Evolutionary conservation across 2,113 vertebrate species (phyloP).

Genomic region (Ageneiosus marmoratus): DNA sequence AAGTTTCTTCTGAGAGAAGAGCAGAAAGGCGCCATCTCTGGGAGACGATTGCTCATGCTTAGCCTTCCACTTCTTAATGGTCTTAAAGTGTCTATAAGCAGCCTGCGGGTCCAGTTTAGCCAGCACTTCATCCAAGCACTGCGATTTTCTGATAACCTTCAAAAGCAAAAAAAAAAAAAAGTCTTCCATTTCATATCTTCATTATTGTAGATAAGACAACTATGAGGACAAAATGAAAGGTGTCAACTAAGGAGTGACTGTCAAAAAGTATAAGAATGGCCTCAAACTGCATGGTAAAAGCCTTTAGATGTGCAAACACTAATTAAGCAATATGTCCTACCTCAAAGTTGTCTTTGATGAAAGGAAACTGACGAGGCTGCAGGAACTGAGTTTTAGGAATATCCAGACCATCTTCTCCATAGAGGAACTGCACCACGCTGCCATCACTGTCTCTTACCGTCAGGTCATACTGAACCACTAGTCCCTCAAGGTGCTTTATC

Average conservation of each 20-base stretch:
- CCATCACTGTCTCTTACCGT: slow-evolving; percentile 94
- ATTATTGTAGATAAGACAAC: background rate
- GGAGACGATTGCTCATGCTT: slow-evolving; percentile 68
- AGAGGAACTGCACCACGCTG: slow-evolving; percentile 94
- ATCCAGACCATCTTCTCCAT: slow-evolving; percentile 94
- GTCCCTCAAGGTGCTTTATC: slow-evolving; percentile 93
- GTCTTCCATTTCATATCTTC: background rate
- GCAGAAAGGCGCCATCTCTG: slow-evolving; percentile 82
- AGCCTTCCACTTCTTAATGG: slow-evolving; percentile 83
- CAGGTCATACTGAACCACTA: slow-evolving; percentile 95
- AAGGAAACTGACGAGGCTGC: slow-evolving; percentile 86
- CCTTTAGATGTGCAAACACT: background rate
- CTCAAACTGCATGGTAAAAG: background rate
- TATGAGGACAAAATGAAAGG: background rate
- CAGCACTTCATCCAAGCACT: slow-evolving; percentile 82
- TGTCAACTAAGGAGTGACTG: background rate
- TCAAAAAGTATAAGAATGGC: background rate
- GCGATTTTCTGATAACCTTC: slow-evolving; percentile 85
- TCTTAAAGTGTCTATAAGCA: slow-evolving; percentile 75
- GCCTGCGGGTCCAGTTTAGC: slow-evolving; percentile 76
- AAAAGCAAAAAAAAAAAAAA: background rate
- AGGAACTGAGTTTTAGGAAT: slow-evolving; percentile 94
- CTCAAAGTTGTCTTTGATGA: slow-evolving; percentile 92
- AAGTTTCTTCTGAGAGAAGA: slow-evolving; percentile 85
- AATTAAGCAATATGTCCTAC: slow-evolving; percentile 60